These are phyloP conservation scores for Cervus canadensis DNA, from an alignment of 2,113 vertebrate species.

Conservation along the genomic window DNA sequence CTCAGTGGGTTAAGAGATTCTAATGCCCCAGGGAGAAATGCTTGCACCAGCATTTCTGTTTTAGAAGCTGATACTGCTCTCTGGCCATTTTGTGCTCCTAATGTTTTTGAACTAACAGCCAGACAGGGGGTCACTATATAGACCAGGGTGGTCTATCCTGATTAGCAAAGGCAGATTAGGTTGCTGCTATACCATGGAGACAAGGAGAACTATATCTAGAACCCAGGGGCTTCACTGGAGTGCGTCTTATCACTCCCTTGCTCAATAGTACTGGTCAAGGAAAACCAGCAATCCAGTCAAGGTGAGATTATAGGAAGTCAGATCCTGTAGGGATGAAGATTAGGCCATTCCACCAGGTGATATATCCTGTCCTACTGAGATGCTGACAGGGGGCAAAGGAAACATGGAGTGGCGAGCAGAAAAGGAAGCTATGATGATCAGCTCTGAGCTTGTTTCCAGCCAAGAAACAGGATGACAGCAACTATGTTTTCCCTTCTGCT, in stretches of 20 bases:
- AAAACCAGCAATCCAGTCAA: not conserved
- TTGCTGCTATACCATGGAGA: not conserved
- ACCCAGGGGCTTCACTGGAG: not conserved
- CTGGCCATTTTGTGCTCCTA: not conserved
- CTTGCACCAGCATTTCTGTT: not conserved
- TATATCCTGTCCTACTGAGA: not conserved
- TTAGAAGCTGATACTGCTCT: not conserved
- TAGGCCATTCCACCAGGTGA: not conserved
- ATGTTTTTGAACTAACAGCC: not conserved
- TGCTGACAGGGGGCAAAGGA: not conserved
- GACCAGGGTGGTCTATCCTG: not conserved
- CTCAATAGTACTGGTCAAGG: not conserved
- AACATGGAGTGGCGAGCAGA: not conserved
- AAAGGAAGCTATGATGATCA: not conserved
- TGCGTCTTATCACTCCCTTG: not conserved
- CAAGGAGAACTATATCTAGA: not conserved
- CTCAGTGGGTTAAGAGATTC: slow-evolving; percentile 17
- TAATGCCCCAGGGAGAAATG: not conserved
- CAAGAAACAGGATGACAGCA: not conserved
- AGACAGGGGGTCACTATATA: not conserved
- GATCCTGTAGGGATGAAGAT: not conserved
- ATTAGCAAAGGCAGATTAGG: not conserved
- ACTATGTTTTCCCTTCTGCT: slow-evolving; percentile 12
- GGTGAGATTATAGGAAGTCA: not conserved
- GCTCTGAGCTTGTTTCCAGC: not conserved